Base-by-base conservation (phyloP, 2,797 vertebrate genomes). In the Sebastes reedi region DNA sequence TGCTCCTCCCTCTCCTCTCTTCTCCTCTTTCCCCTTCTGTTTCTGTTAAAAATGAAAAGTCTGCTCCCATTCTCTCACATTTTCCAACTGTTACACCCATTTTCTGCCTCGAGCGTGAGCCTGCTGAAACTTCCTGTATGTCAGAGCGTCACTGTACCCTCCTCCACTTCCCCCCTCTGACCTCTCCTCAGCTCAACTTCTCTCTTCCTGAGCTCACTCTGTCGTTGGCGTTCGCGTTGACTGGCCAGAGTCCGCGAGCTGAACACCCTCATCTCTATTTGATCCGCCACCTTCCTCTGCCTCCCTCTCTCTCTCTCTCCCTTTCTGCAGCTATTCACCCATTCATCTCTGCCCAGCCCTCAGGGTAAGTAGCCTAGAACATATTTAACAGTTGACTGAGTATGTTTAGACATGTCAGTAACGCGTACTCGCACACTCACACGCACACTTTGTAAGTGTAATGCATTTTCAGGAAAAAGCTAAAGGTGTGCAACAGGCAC, bases 191-290 rank as follows among this genome's bases (percentile, higher is more conserved):
- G 85, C 84, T 87, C 83, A 11, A 79, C 80, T 58, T 73, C 79
- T 84, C 76, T 88, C 77, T 90, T 85, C 79, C 91, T 90, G 87
- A 81, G 80, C 88, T 93, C 91, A 95, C 84, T 95, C 82, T 87
- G 87, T 91, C 72, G 92, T 93, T 90, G 93, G 93, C 74, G 95
- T 97, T 97, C 95, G 96, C 94, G 97, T 97, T 88, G 97, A 97
- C 97, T 97, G 97, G 92, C 95, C 97, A 96, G 97, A 97, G 96
- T 97, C 97, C 97, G 95, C 94, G 96, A 96, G 95, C 96, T 86
- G 83, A 84, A 90, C 92, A 91, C 92, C 86, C 86, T 89, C 76
- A 80, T 89, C 62, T 87, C 84, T 79, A 72, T 87, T 87, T 91
- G 39, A 81, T 87, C 87, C 18, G 30, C 82, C 59, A 61, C 75